Base-by-base conservation (phyloP, 2,797 vertebrate species). In the Gadopsis marmoratus region DNA sequence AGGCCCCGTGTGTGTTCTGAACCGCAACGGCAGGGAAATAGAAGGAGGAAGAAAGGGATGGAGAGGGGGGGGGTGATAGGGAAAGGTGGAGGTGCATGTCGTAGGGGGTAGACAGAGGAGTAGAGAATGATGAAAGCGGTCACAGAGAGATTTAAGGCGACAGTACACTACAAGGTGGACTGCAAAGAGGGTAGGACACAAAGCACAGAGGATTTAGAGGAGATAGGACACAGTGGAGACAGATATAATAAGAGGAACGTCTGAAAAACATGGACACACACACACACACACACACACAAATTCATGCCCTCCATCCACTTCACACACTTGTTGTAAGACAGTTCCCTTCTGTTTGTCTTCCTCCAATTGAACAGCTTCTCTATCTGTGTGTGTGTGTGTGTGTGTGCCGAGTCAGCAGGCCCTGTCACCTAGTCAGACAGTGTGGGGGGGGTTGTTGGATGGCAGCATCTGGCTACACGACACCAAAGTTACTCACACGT, bases 121-220 rank as follows among this genome's bases (percentile, higher is more conserved):
- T 26, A 39, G 70, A 55, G 61, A 67, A 75, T 11, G 76, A 87
- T 79, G 76, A 79, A 51, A 74, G 76, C 41, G 16, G 73, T 89
- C 77, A 59, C 31, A 14, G 63, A 54, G 71, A 62, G 80, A 76
- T 82, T 82, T 78, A 64, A 78, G 75, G 76, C 37, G 6, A 19
- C 39, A 45, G 13, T 29, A 26, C 41, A 4, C 67, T 29, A 55
- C 71, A 10, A 77, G 79, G 69, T 74, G 69, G 69, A 59, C 74
- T 51, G 70, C 41, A n/a, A 29, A 75, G 72, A 67, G 68, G 64
- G 47, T 21, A 65, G 62, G 71, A 75, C n/a, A 29, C 58, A 53
- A 47, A 69, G 50, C 55, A 21, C 4, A 0, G 0, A 59, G 75
- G 60, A 68, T 68, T 5, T 55, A 64, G 23, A 75, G 6, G 8